A percentile compares a stretch with the other conserved stretches of the same genome.
These are phyloP conservation scores for Pseudochirops cupreus DNA, from an alignment of 2,797 vertebrate genomes.

Conservation along the genomic window DNA sequence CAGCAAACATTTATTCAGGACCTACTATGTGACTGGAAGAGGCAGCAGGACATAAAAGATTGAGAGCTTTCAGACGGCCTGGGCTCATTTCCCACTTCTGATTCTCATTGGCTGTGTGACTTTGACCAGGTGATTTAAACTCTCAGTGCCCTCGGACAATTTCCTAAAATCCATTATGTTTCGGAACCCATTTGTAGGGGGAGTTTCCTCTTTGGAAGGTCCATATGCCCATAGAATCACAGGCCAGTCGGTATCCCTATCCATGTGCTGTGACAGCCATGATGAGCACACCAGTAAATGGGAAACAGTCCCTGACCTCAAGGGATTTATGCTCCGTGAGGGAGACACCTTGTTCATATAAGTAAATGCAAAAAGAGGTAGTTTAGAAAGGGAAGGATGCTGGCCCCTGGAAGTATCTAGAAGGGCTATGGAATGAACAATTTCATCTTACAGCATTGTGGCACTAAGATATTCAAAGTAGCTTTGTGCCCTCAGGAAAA, in stretches of 20 bases:
- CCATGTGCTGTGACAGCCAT: not conserved
- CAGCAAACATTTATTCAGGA: not conserved
- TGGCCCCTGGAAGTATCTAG: not conserved
- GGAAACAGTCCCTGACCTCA: not conserved
- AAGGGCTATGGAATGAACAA: not conserved
- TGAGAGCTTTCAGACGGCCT: not conserved
- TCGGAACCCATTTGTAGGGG: not conserved
- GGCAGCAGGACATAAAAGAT: not conserved
- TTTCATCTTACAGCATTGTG: too few relatives aligned
- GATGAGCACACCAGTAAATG: not conserved
- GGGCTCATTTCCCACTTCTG: not conserved
- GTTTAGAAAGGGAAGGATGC: not conserved
- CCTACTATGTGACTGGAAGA: not conserved
- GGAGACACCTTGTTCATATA: not conserved
- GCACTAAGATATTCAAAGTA: not conserved
- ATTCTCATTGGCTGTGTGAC: not conserved
- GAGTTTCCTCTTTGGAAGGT: not conserved
- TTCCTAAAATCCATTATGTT: not conserved
- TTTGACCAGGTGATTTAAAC: not conserved
- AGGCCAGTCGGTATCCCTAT: not conserved
- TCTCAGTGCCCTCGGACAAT: too few relatives aligned
- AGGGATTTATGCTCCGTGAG: not conserved
- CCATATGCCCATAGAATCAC: too few relatives aligned
- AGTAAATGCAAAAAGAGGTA: not conserved
- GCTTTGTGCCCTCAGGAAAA: not conserved